A percentile compares a stretch with the other conserved stretches of the same genome.
Conservation (phyloP, 1,140 invertebrate genomes). For the Cotesia typhae region DNA sequence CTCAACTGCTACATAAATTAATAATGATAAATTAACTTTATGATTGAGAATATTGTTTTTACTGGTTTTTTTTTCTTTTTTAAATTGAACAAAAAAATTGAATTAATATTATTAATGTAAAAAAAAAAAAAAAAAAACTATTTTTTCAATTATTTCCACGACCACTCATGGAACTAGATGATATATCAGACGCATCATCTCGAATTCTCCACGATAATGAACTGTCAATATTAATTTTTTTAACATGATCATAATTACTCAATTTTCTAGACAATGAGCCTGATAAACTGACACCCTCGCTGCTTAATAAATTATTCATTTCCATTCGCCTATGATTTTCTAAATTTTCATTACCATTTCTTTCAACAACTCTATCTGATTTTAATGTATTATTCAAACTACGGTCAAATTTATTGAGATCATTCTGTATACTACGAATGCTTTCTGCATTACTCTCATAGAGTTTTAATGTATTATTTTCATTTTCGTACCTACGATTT, state of each 20-base stretch:
- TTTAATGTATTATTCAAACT: slow-evolving; percentile 56
- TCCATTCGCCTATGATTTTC: slow-evolving; percentile 51
- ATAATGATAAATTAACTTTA: no score
- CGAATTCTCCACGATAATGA: slow-evolving; percentile 52
- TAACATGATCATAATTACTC: slow-evolving; percentile 55
- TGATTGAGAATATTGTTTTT: no score
- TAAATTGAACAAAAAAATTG: background rate
- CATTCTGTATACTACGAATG: slow-evolving; percentile 57
- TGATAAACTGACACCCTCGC: slow-evolving; percentile 51
- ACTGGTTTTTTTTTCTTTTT: no score
- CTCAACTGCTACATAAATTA: no score
- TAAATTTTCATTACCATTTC: slow-evolving; percentile 54
- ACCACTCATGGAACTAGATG: slow-evolving; percentile 53
- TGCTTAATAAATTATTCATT: slow-evolving; percentile 40
- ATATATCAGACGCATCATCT: slow-evolving; percentile 52
- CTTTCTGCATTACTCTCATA: slow-evolving; percentile 53
- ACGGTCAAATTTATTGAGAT: slow-evolving; percentile 59
- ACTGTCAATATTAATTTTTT: slow-evolving; percentile 49
- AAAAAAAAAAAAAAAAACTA: background rate
- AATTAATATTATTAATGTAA: slow-evolving; percentile 18
- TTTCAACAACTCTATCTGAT: slow-evolving; percentile 53
- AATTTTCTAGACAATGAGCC: slow-evolving; percentile 53
- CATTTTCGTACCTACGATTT: slow-evolving; percentile 58
- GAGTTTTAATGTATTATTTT: slow-evolving; percentile 52
- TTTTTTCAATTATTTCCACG: slow-evolving; percentile 50